Conservation (phyloP, 2,797 vertebrate genomes). For the Emys orbicularis region DNA sequence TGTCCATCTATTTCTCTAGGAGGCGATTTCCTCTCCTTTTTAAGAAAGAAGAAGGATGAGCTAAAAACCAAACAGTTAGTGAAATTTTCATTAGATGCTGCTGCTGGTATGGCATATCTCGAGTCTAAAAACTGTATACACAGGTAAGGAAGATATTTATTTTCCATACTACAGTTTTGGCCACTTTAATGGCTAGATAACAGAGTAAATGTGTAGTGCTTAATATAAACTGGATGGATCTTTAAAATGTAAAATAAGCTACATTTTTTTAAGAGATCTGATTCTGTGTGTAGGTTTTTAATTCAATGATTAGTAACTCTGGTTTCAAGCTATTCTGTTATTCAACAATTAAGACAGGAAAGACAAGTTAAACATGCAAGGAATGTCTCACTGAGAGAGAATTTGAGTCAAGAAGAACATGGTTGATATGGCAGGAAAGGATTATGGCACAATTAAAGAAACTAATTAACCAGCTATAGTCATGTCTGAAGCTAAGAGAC, state of each 20-base stretch:
- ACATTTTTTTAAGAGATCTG: not conserved
- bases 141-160: slow-evolving; percentile 84
- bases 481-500: not conserved
- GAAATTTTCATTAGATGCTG: slow-evolving; percentile 93
- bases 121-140: slow-evolving; percentile 98
- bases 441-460: not conserved
- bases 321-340: not conserved
- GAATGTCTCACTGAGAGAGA: not conserved
- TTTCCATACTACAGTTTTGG: not conserved
- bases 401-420: not conserved
- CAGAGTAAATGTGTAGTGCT: not conserved
- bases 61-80: slow-evolving; percentile 94
- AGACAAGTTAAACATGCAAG: not conserved
- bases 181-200: not conserved
- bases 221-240: not conserved
- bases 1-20: slow-evolving; percentile 82
- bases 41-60: slow-evolving; percentile 97
- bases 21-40: slow-evolving; percentile 95
- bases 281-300: not conserved
- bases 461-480: not conserved
- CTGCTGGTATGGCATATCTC: slow-evolving; percentile 95
- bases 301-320: not conserved
- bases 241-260: not conserved
- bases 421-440: not conserved
- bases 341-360: not conserved